Base-by-base conservation (phyloP, 2,888 invertebrate species). In the Trissonchulus latispiculum region DNA sequence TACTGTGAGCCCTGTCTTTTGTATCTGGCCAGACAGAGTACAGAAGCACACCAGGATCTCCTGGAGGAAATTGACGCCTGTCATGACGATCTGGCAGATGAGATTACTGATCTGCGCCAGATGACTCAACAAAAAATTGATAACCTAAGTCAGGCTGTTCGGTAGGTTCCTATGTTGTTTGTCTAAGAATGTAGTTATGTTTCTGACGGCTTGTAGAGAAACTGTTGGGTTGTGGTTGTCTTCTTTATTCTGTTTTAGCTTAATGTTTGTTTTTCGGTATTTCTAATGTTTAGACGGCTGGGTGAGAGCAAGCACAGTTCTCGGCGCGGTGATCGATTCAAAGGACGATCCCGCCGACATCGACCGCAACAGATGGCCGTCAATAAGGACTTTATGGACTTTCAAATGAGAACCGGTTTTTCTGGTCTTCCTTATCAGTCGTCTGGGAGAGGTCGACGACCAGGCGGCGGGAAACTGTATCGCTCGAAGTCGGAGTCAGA, bases 1-100 rank as follows among this genome's bases (percentile, higher is more conserved):
- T 93, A 92, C 82, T 95, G 95, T 82, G 92, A 91, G 0, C 95
- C 95, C 0, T 90, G 93, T 83, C 90, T 95, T 81, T 89, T 91
- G 76, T 91, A 92, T 77, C 89, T 95, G 84, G 93, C 94, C 82
- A 90, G 91, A 76, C 80, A 83, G 73, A 78, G 94, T 71, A 91
- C 91, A 79, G 88, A 89, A 78, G 91, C 91, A 79, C 90, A 91
- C 78, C 88, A 90, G 75, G 91, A 91, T 79, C 83, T 92, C 78
- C 89, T 92, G 83, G 88, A 89, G 75, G 89, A 89, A 78, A 90
- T 92, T 37, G 90, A 91, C 80, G 87, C 89, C 79, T 91, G 92
- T 0, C 91, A 92, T 80, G 89, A 91, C 76, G 88, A 89, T 76
- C 83, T 94, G 67, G 91, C 91, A 76, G 89, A 90, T 77, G 90